These are phyloP conservation scores for Sphyrna mokarran DNA, from an alignment of 2,113 vertebrate genomes.

Conservation along the genomic window DNA sequence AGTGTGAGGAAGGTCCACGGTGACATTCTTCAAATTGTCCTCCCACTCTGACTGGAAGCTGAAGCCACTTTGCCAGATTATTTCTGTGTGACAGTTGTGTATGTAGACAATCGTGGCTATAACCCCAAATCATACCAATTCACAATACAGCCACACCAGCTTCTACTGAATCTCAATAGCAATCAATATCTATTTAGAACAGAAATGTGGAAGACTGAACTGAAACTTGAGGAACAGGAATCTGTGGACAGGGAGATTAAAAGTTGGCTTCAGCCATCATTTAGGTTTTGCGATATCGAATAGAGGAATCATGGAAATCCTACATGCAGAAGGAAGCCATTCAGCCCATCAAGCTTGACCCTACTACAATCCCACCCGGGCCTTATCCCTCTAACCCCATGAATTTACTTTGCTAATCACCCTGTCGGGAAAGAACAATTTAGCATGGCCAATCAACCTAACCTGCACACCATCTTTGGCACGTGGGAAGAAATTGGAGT, in stretches of 20 bases:
- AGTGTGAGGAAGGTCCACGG: not conserved
- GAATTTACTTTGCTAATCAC: no score
- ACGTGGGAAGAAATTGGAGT: no score
- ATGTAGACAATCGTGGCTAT: not conserved
- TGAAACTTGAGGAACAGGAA: not conserved
- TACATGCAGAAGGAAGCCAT: no score
- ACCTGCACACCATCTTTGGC: no score
- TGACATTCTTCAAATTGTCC: not conserved
- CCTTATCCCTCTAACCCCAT: no score
- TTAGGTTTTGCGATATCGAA: not conserved
- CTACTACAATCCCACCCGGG: no score
- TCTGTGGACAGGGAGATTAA: not conserved
- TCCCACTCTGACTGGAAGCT: not conserved
- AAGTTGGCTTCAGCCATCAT: not conserved
- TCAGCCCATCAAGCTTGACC: no score
- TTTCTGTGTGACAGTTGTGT: not conserved
- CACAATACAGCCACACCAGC: not conserved
- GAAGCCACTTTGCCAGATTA: not conserved
- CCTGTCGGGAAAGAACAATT: no score
- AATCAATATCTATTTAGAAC: not conserved
- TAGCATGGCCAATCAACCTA: no score
- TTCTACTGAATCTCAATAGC: not conserved
- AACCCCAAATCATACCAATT: not conserved
- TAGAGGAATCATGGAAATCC: no score
- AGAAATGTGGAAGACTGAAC: not conserved